Conservation (phyloP, 1,140 invertebrate species). For the Bradysia coprophila region DNA sequence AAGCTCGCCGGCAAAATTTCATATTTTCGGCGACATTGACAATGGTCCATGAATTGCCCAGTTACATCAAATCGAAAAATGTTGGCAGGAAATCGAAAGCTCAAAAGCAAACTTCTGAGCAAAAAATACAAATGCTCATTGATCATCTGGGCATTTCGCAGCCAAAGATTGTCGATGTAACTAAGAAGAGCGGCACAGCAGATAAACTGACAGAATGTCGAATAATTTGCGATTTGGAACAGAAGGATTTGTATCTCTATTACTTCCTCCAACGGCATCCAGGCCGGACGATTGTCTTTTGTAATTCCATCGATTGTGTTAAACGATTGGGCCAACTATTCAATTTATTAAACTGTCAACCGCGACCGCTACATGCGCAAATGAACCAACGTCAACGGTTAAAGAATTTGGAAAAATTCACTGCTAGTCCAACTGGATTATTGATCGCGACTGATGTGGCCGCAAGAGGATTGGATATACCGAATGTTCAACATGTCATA, state of each 20-base stretch:
- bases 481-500: conserved; percentile 83
- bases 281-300: conserved; percentile 89
- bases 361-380: conserved; percentile 77
- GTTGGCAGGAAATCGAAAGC: conserved; percentile 32
- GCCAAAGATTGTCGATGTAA: conserved; percentile 88
- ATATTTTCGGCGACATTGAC: conserved; percentile 97
- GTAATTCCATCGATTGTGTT: conserved; percentile 91
- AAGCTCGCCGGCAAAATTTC: conserved; percentile 67
- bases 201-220: conserved; percentile 65
- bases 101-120: conserved; percentile 40
- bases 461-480: conserved; percentile 90
- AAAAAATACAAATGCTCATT: conserved; percentile 53
- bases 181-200: conserved; percentile 48
- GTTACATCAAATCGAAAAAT: conserved; percentile 39
- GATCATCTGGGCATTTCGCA: conserved; percentile 63
- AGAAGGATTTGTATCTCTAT: conserved; percentile 87
- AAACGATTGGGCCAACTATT: conserved; percentile 68
- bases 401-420: conserved; percentile 75
- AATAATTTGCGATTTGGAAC: conserved; percentile 53
- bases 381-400: conserved; percentile 91
- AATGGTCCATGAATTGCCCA: conserved; percentile 64
- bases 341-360: conserved; percentile 51
- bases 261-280: conserved; percentile 74
- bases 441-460: conserved; percentile 97
- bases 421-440: conserved; percentile 20